Percentiles rank a stretch among this genome's conserved stretches.
These are phyloP conservation scores for Drosophila villosipedis DNA, from an alignment of 2,888 invertebrate species.

Conservation along the genomic window DNA sequence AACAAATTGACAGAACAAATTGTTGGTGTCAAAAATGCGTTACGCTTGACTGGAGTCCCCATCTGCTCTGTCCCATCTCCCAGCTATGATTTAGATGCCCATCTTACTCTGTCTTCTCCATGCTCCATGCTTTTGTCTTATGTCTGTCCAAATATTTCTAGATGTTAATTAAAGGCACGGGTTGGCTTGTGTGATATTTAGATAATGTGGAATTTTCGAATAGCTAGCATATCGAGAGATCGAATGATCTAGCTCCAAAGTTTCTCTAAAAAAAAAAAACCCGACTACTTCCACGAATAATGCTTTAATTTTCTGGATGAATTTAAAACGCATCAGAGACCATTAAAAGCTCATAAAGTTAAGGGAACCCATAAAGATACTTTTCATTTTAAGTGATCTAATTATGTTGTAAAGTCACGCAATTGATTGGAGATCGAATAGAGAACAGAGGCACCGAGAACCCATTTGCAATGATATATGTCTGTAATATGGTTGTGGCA, in stretches of 20 bases:
- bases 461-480: constrained; percentile 28
- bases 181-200: constrained; percentile 58
- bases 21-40: constrained; percentile 72
- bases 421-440: constrained; percentile 14
- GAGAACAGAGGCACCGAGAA: background rate
- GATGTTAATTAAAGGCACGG: constrained; percentile 78
- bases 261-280: background rate
- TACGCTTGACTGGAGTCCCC: constrained; percentile 9
- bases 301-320: constrained; percentile 28
- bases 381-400: constrained; percentile 23
- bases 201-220: constrained; percentile 54
- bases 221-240: background rate
- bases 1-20: constrained; percentile 73
- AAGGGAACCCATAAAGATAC: background rate
- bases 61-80: background rate
- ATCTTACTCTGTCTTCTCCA: constrained; percentile 3
- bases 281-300: background rate
- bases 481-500: constrained; percentile 2
- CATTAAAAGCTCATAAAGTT: constrained; percentile 65
- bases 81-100: constrained; percentile 47
- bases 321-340: constrained; percentile 72
- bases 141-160: constrained; percentile 74
- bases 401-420: constrained; percentile 75
- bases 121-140: constrained; percentile 38
- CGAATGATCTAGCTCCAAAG: background rate